Evolutionary conservation across 2,888 invertebrate genomes (phyloP).

Genomic region (Conistra vaccinii): DNA sequence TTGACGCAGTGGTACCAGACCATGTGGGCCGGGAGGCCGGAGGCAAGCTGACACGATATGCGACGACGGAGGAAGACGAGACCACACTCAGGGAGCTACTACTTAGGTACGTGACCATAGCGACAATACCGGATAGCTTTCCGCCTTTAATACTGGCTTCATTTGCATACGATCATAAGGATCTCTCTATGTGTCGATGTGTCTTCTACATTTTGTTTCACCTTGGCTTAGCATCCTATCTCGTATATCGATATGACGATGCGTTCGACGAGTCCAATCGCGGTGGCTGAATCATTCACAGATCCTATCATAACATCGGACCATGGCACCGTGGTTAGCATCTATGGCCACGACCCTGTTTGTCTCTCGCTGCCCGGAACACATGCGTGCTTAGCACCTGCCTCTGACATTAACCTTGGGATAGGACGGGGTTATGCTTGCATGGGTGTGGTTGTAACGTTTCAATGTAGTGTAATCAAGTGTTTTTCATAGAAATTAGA

Average conservation of each 20-base stretch:
- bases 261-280: slow-evolving; percentile 72
- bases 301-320: slow-evolving; percentile 78
- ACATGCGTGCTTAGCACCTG: slow-evolving; percentile 62
- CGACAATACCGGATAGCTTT: slow-evolving; percentile 82
- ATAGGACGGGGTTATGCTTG: slow-evolving; percentile 75
- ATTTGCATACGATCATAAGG: slow-evolving; percentile 80
- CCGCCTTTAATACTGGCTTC: slow-evolving; percentile 86
- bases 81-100: slow-evolving; percentile 98
- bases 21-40: slow-evolving; percentile 91
- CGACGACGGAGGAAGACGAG: slow-evolving; percentile 97
- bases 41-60: slow-evolving; percentile 94
- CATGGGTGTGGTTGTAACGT: slow-evolving; percentile 83
- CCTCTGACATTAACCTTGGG: slow-evolving; percentile 58
- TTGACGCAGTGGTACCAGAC: slow-evolving; percentile 89
- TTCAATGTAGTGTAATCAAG: slow-evolving; percentile 70
- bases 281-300: slow-evolving; percentile 79
- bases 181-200: slow-evolving; percentile 79
- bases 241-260: slow-evolving; percentile 87
- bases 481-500: slow-evolving; percentile 65
- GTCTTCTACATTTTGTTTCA: slow-evolving; percentile 73
- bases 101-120: slow-evolving; percentile 94
- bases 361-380: slow-evolving; percentile 60
- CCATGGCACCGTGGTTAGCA: slow-evolving; percentile 81
- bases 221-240: slow-evolving; percentile 87
- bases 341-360: slow-evolving; percentile 82